Evolutionary conservation across 1,140 invertebrate species (phyloP).

Genomic region (Paramacrobiotus metropolitanus): DNA sequence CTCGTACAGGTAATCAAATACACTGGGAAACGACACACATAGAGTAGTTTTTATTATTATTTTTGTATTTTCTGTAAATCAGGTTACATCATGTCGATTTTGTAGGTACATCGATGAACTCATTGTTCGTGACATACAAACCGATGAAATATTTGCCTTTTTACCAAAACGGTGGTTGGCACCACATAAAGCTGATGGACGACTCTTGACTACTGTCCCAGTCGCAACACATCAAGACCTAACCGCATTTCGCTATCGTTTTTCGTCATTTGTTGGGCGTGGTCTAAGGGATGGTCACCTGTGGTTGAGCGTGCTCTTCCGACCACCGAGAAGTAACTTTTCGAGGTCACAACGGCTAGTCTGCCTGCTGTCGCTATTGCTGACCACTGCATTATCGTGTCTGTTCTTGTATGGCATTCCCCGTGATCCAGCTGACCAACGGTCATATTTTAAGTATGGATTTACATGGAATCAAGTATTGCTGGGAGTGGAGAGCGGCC

Average conservation of each 20-base stretch:
- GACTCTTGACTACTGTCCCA: constrained; percentile 11
- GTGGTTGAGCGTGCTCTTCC: constrained; percentile 20
- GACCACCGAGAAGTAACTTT: constrained; percentile 21
- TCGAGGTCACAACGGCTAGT: constrained; percentile 20
- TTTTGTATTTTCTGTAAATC: neutral
- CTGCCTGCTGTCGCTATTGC: constrained; percentile 19
- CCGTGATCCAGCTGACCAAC: constrained; percentile 14
- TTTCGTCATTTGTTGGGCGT: constrained; percentile 11
- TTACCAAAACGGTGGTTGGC: constrained; percentile 11
- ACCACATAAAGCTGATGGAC: constrained; percentile 8
- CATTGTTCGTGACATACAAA: constrained; percentile 9
- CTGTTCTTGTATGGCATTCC: constrained; percentile 21
- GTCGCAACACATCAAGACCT: constrained; percentile 15
- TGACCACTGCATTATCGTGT: constrained; percentile 18
- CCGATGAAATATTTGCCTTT: constrained; percentile 11
- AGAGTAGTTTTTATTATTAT: too few relatives aligned
- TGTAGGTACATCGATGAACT: constrained; percentile 10
- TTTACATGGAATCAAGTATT: constrained; percentile 14
- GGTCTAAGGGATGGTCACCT: constrained; percentile 1
- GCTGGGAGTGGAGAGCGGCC: constrained; percentile 16
- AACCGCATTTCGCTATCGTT: constrained; percentile 14
- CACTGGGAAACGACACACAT: too few relatives aligned
- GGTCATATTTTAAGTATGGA: constrained; percentile 14
- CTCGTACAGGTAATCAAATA: neutral
- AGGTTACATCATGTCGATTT: neutral